Base-by-base conservation (phyloP, 1,140 invertebrate species). In the Trachelipus rathkii region DNA sequence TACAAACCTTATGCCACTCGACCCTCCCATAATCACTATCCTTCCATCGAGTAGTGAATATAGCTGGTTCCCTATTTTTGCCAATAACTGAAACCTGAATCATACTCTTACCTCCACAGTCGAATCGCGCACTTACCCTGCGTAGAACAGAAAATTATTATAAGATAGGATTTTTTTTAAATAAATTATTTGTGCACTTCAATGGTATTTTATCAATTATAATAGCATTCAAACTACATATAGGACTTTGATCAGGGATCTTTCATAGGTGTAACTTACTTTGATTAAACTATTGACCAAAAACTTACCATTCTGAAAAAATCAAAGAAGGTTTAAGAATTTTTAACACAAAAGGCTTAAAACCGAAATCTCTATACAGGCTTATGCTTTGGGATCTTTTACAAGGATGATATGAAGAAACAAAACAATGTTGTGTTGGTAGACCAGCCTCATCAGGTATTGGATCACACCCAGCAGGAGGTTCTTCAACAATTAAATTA, bases 401-500 rank as follows among this genome's bases (percentile, higher is more conserved):
- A 44, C 77, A 71, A 0, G 10, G 2, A 6, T 0, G 10, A 46
- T 71, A 82, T 23, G 78, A 78, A 21, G 82, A 81, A 46, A 74
- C 80, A 70, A 81, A 82, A 60, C 72, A 77, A 70, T 73, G 81
- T 6, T 77, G 76, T 8, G 78, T 70, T 13, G 74, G 71, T 9
- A 76, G 73, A 44, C 44, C 46, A 75, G 70, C 70, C 33, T 76
- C 75, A 10, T 66, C 53, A 24, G 78, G 67, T 23, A 75, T 72
- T 21, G 24, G 44, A 46, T 69, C 68, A 24, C 21, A 45, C 5
- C 72, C 72, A 71, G n/a, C 10, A 10, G 79, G 73, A 46, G 44
- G 0, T 19, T 24, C 60, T 66, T 79, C 73, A n/a, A 77, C 53
- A 44, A 76, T 71, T 13, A 78, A 19, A 2, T n/a, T 44, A 68